Percentiles rank a stretch among this genome's conserved stretches.
phyloP scores from a whole-genome alignment of 2,888 invertebrate species.

The Calephelis perditalis region DNA sequence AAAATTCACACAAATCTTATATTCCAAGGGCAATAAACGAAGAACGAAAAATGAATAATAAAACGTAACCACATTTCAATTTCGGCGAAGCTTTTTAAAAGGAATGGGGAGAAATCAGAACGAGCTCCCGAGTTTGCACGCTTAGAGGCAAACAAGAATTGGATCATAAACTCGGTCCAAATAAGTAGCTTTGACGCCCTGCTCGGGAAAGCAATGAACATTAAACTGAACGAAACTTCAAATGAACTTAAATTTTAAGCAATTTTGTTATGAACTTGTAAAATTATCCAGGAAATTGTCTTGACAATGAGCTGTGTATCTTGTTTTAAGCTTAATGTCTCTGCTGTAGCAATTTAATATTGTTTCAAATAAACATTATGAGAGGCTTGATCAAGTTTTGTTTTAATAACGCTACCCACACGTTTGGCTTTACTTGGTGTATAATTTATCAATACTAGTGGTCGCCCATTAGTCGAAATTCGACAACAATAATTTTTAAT shows the following conservation, averaged over 20 bases:
- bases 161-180: slow-evolving; percentile 37
- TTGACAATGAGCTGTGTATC: slow-evolving; percentile 17
- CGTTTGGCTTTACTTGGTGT: no score
- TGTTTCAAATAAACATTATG: slow-evolving; percentile 1
- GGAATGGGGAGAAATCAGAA: slow-evolving; percentile 25
- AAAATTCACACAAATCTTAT: slow-evolving; percentile 12
- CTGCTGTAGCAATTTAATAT: slow-evolving; percentile 11
- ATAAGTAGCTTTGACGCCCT: slow-evolving; percentile 36
- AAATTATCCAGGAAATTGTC: slow-evolving; percentile 43
- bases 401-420: no score
- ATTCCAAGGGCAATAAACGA: slow-evolving; percentile 10
- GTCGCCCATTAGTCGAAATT: no score
- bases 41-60: slow-evolving; percentile 13
- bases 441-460: no score
- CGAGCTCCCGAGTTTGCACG: slow-evolving; percentile 28
- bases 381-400: not conserved
- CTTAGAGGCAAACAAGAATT: slow-evolving; percentile 33
- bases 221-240: slow-evolving; percentile 33
- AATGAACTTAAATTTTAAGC: slow-evolving; percentile 34
- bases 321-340: slow-evolving; percentile 14
- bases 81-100: slow-evolving; percentile 27
- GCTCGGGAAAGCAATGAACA: slow-evolving; percentile 31
- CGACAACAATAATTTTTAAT: no score
- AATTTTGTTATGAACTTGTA: slow-evolving; percentile 36
- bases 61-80: slow-evolving; percentile 22